Evolutionary conservation across 2,113 vertebrate genomes (phyloP), one percentile per base, ranked within the genome.

Genomic region (Ammodramus savannarum): DNA sequence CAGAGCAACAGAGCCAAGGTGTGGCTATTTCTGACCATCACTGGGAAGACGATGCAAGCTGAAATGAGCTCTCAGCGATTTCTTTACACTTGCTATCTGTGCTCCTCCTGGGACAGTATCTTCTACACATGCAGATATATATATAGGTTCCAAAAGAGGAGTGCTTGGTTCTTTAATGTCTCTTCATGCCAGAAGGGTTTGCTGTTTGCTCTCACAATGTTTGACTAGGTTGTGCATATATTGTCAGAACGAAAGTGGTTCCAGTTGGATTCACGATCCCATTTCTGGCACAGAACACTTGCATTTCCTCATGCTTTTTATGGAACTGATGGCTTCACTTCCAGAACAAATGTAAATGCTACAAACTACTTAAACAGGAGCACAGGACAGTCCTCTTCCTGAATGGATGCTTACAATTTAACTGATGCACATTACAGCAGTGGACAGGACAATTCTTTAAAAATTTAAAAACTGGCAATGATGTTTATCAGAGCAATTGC

Each of bases 171-270:
- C n/a, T 67, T 81, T 31, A 34, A 29, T 16, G 48, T 15, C 66
- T 79, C 48, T 26, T 41, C 31, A 43, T 2, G 27, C 52, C 57
- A 66, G 27, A 46, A 77, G 31, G 13, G 38, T 49, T 65, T 83
- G 52, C 58, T 76, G 25, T 44, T 72, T 78, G 48, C 23, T 80
- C 29, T 59, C 39, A 62, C 51, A 11, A 5, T 6, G 29, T 55
- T 54, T 31, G 1, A 2, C 23, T 13, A 17, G 16, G 9, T 13
- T 49, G 17, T 26, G 51, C 0, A 0, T 16, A 18, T 65, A 57
- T 75, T 66, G 39, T 43, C 43, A 71, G 44, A 34, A 76, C 27
- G 61, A 44, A 77, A 72, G 49, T 51, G 26, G 49, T 74, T 82
- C 62, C 78, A 87, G 4, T 14, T 48, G 34, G 58, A 65, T 75